These are phyloP conservation scores for Iguana delicatissima DNA, from an alignment of 2,797 vertebrate species.

Conservation along the genomic window DNA sequence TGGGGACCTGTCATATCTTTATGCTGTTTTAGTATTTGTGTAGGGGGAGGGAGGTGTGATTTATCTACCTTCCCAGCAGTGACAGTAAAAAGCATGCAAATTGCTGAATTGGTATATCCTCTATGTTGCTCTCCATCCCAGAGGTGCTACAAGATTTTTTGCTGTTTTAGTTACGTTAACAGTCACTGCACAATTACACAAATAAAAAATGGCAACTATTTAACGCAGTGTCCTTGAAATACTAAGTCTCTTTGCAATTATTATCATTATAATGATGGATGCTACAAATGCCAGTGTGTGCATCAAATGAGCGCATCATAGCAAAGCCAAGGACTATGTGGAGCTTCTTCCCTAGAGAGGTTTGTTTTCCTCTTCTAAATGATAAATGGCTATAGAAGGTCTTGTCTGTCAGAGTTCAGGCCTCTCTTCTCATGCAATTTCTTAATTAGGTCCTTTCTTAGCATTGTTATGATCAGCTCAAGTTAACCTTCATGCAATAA, in stretches of 20 bases:
- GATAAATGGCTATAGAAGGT: conserved; percentile 9
- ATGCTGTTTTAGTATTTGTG: neutral
- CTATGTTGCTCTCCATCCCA: neutral
- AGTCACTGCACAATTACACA: neutral
- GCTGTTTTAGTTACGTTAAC: neutral
- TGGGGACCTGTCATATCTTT: neutral
- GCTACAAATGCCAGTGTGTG: neutral
- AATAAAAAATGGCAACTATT: conserved; percentile 19
- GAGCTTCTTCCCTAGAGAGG: neutral
- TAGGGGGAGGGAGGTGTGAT: neutral
- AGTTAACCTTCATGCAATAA: neutral
- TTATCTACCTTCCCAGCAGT: neutral
- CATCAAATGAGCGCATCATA: neutral
- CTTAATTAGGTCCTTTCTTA: conserved; percentile 27
- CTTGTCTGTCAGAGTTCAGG: neutral
- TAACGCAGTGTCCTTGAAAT: conserved; percentile 17
- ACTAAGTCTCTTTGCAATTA: neutral
- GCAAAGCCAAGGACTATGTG: neutral
- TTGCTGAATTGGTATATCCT: neutral
- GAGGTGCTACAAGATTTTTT: neutral
- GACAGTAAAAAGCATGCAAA: too few relatives aligned
- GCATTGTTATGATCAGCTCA: neutral
- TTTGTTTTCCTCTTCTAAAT: neutral
- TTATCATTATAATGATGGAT: conserved; percentile 1
- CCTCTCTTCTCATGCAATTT: neutral